A percentile compares a stretch with the other conserved stretches of the same genome.
Conservation (phyloP, 2,888 invertebrate genomes). For the Coenonympha arcania region DNA sequence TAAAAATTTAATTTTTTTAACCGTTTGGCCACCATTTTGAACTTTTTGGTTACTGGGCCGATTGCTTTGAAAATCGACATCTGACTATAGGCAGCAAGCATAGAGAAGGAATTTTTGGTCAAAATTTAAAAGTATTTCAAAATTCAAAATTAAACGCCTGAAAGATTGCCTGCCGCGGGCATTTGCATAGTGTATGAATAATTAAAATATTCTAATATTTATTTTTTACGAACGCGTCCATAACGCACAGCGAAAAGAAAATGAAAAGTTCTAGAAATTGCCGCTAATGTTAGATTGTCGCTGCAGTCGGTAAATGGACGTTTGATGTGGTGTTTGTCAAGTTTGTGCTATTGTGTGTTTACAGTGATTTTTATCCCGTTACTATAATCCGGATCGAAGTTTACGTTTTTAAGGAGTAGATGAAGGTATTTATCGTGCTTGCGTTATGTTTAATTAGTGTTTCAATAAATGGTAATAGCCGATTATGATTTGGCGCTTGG, state of each 20-base stretch:
- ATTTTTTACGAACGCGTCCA: conserved; percentile 30
- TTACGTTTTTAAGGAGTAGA: conserved; percentile 76
- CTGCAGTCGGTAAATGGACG: conserved; percentile 79
- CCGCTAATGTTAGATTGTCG: conserved; percentile 61
- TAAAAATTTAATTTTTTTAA: too few species aligned
- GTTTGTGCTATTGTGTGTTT: conserved; percentile 78
- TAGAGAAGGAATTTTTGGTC: too few species aligned
- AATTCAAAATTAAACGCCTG: too few species aligned
- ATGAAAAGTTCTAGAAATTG: conserved; percentile 52
- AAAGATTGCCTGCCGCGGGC: too few species aligned
- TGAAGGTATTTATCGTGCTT: conserved; percentile 70
- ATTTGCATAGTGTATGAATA: too few species aligned
- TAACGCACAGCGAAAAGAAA: conserved; percentile 16
- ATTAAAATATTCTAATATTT: too few species aligned
- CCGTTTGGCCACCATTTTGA: too few species aligned
- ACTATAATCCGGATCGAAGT: conserved; percentile 66
- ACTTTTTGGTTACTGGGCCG: too few species aligned
- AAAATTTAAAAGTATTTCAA: too few species aligned
- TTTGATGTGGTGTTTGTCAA: conserved; percentile 78
- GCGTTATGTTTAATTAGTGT: conserved; percentile 35
- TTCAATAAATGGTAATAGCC: conserved; percentile 28
- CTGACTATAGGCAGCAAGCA: too few species aligned
- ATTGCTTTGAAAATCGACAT: too few species aligned
- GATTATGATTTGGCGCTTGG: conserved; percentile 59
- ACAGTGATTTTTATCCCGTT: conserved; percentile 70